A percentile compares a stretch with the other conserved stretches of the same genome.
phyloP scores from a whole-genome alignment of 2,888 invertebrate species.

The Carabus problematicus region DNA sequence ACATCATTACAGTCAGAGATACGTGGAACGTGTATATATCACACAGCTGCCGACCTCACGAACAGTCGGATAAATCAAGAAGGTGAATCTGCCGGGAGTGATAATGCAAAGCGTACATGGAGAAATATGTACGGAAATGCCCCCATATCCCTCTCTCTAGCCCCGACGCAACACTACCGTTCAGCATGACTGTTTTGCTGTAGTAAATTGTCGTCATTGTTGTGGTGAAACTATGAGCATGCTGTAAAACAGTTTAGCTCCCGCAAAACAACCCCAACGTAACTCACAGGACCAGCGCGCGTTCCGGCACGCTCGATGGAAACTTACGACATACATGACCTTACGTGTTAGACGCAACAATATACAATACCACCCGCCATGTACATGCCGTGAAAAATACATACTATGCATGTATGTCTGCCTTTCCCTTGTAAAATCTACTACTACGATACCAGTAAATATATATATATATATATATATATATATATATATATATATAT shows the following conservation, averaged over 20 bases:
- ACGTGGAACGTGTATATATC: no score
- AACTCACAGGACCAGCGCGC: background rate
- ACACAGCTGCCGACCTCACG: slow-evolving; percentile 7
- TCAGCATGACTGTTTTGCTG: slow-evolving; percentile 27
- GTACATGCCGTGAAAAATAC: slow-evolving; percentile 9
- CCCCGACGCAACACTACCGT: background rate
- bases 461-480: no score
- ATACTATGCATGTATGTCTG: no score
- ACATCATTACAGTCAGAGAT: slow-evolving; percentile 10
- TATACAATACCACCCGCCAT: background rate
- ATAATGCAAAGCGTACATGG: slow-evolving; percentile 51
- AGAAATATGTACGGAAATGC: slow-evolving; percentile 50
- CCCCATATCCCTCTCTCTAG: background rate
- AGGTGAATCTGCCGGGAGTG: slow-evolving; percentile 52
- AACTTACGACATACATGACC: slow-evolving; percentile 9
- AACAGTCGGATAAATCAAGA: slow-evolving; percentile 51
- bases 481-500: no score
- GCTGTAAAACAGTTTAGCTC: slow-evolving; percentile 40
- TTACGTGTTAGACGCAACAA: slow-evolving; percentile 1
- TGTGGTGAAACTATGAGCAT: slow-evolving; percentile 42
- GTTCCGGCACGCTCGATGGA: background rate
- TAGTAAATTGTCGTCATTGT: slow-evolving; percentile 42
- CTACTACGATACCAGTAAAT: no score
- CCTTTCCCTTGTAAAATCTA: no score
- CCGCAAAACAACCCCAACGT: slow-evolving; percentile 35